Evolutionary conservation across 2,797 vertebrate genomes (phyloP).

Genomic region (Chelon labrosus): DNA sequence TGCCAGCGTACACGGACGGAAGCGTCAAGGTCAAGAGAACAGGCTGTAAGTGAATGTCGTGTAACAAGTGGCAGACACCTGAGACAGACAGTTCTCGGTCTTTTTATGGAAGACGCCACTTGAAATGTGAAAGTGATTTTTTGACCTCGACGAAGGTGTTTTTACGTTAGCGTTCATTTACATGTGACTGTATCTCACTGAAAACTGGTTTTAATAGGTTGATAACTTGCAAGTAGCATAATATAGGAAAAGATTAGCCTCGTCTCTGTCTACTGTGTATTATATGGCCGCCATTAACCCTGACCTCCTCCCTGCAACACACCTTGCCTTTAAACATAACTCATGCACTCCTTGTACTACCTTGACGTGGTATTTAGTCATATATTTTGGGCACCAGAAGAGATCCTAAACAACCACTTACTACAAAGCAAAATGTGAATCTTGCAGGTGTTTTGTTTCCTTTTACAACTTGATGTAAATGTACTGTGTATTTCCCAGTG

Average conservation of each 20-base stretch:
- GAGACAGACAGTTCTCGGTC: not conserved
- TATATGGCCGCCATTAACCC: not conserved
- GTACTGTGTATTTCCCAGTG: not conserved
- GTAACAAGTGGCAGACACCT: conserved; percentile 9
- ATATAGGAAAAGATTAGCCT: not conserved
- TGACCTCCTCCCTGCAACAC: not conserved
- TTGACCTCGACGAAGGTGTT: not conserved
- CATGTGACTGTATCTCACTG: too few relatives aligned
- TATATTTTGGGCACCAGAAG: not conserved
- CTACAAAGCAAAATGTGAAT: not conserved
- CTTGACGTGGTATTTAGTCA: too few relatives aligned
- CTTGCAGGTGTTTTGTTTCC: not conserved
- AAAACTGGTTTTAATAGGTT: not conserved
- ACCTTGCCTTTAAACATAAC: too few relatives aligned
- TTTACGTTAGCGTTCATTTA: too few relatives aligned
- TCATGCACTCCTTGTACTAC: too few relatives aligned
- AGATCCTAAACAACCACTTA: not conserved
- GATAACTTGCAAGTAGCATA: not conserved
- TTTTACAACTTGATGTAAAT: not conserved
- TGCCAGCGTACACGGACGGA: not conserved
- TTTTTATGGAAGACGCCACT: not conserved
- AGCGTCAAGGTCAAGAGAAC: conserved; percentile 11
- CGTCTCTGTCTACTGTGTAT: not conserved
- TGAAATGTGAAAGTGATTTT: not conserved
- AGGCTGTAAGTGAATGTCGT: conserved; percentile 1